phyloP scores from a whole-genome alignment of 2,888 invertebrate genomes.

The Eupsilia transversa region DNA sequence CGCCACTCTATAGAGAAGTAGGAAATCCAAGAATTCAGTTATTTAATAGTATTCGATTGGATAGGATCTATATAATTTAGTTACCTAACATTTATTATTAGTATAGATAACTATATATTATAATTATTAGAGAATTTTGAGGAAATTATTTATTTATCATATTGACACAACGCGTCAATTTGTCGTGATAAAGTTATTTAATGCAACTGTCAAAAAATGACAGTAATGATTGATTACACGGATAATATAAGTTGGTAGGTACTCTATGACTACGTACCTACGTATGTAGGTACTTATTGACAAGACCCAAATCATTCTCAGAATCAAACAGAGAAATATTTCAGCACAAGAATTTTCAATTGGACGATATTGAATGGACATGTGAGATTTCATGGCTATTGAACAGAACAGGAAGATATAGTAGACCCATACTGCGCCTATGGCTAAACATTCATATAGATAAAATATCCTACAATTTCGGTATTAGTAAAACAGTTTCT shows the following conservation, averaged over 20 bases:
- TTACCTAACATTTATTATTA: too few relatives aligned
- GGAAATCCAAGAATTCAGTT: too few relatives aligned
- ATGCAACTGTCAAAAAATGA: neutral
- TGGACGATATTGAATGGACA: constrained; percentile 21
- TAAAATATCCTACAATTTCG: neutral
- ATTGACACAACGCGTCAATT: too few relatives aligned
- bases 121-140: too few relatives aligned
- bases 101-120: too few relatives aligned
- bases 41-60: too few relatives aligned
- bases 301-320: neutral
- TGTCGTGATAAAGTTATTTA: too few relatives aligned
- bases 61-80: too few relatives aligned
- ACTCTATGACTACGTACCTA: too few relatives aligned
- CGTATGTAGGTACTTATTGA: neutral
- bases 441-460: neutral
- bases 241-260: neutral
- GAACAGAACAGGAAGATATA: neutral
- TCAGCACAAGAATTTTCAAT: constrained; percentile 15
- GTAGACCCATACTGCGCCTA: neutral
- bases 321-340: constrained; percentile 21
- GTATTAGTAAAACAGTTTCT: neutral
- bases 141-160: too few relatives aligned
- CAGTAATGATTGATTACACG: neutral
- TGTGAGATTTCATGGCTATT: constrained; percentile 6
- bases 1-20: neutral